These are phyloP conservation scores for Oxytorus armatus DNA, from an alignment of 2,888 invertebrate genomes.

Conservation along the genomic window DNA sequence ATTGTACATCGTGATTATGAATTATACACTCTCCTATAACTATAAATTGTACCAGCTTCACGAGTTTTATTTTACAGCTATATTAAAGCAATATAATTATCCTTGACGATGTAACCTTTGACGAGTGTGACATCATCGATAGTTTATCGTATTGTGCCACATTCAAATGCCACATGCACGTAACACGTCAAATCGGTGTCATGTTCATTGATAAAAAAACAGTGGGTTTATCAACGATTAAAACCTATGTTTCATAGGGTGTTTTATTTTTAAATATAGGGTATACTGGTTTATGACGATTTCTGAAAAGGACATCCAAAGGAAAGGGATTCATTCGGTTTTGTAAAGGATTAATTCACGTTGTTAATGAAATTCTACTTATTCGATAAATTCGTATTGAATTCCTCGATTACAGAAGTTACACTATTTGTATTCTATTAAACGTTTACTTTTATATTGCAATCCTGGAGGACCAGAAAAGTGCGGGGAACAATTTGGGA, in stretches of 20 bases:
- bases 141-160: conserved; percentile 43
- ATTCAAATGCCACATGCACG: conserved; percentile 46
- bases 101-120: conserved; percentile 57
- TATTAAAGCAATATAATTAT: conserved; percentile 52
- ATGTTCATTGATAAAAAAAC: conserved; percentile 22
- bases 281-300: no score
- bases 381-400: no score
- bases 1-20: background rate
- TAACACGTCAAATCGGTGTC: conserved; percentile 39
- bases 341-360: no score
- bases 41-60: background rate
- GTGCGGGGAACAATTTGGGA: background rate
- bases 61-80: conserved; percentile 26
- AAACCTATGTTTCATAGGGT: no score
- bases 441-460: no score
- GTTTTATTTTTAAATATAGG: no score
- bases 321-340: no score
- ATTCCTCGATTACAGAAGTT: no score
- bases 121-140: conserved; percentile 27
- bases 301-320: no score
- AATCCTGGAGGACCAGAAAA: background rate
- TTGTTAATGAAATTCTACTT: no score
- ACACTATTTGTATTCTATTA: no score
- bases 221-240: no score
- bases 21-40: background rate